These are phyloP conservation scores for Geotria australis DNA, from an alignment of 2,797 vertebrate genomes.

Conservation along the genomic window DNA sequence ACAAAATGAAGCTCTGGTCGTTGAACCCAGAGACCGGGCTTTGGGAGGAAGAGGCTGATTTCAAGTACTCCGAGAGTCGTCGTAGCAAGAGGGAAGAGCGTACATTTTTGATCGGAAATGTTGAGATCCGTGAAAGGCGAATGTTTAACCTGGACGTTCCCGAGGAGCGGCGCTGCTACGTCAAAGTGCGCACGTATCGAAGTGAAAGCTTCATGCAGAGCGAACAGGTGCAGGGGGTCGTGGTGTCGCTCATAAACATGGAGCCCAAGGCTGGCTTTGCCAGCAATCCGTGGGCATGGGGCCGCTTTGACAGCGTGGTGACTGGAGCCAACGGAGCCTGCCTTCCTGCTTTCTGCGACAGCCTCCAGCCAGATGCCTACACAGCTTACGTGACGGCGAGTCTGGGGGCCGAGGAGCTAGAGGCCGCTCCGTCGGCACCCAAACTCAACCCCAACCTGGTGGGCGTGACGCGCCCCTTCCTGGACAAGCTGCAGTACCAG, in stretches of 20 bases:
- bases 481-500: conserved; percentile 50
- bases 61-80: conserved; percentile 11
- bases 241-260: conserved; percentile 55
- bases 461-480: conserved; percentile 59
- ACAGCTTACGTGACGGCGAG: conserved; percentile 53
- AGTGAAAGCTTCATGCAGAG: conserved; percentile 47
- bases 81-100: conserved; percentile 56
- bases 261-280: conserved; percentile 60
- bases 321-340: conserved; percentile 68
- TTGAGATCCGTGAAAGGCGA: conserved; percentile 66
- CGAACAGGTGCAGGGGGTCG: conserved; percentile 71
- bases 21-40: conserved; percentile 51
- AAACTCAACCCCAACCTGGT: conserved; percentile 35
- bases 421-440: conserved; percentile 55
- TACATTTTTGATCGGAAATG: conserved; percentile 64
- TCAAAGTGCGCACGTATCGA: conserved; percentile 74
- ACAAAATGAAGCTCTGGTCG: conserved; percentile 72
- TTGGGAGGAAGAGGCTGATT: conserved; percentile 60
- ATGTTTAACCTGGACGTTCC: conserved; percentile 91
- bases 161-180: conserved; percentile 69
- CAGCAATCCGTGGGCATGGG: conserved; percentile 69
- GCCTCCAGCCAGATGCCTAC: conserved; percentile 36
- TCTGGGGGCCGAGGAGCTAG: conserved; percentile 68
- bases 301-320: conserved; percentile 73
- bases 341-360: conserved; percentile 72